Evolutionary conservation across 2,888 invertebrate genomes (phyloP).

Genomic region (Lasioglossum malachurum): DNA sequence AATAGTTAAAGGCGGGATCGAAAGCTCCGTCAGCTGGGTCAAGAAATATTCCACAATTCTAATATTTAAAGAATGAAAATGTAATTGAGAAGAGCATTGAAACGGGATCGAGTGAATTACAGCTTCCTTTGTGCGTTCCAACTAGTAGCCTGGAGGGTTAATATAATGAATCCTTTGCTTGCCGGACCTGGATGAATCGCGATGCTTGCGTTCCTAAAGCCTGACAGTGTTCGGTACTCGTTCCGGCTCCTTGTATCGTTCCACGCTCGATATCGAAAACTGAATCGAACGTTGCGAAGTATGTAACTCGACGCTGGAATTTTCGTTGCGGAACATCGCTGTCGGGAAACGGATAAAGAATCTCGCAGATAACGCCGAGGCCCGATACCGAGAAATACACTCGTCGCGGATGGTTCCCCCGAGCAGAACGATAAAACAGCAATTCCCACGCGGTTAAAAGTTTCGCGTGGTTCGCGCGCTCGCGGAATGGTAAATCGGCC

Average conservation of each 20-base stretch:
- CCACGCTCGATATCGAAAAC: neutral
- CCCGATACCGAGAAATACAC: neutral
- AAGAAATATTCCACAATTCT: neutral
- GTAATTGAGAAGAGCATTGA: neutral
- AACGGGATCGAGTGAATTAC: neutral
- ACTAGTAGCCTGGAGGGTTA: neutral
- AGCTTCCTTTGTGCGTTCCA: neutral
- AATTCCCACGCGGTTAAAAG: slow-evolving; percentile 36
- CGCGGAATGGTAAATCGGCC: slow-evolving; percentile 39
- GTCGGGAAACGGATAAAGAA: neutral
- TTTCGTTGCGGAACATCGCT: neutral
- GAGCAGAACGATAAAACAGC: slow-evolving; percentile 18
- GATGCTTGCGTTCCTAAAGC: neutral
- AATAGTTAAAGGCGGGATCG: neutral
- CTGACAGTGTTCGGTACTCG: neutral
- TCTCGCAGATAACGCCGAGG: neutral
- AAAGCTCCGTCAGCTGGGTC: neutral
- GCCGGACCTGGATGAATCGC: neutral
- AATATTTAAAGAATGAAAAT: neutral
- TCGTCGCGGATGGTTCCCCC: neutral
- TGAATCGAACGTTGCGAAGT: neutral
- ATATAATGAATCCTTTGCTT: neutral
- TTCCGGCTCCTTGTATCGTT: neutral
- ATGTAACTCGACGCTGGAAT: neutral
- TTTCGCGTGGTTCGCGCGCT: slow-evolving; percentile 9